Evolutionary conservation across 2,113 vertebrate species (phyloP).

Genomic region (Mus pahari): DNA sequence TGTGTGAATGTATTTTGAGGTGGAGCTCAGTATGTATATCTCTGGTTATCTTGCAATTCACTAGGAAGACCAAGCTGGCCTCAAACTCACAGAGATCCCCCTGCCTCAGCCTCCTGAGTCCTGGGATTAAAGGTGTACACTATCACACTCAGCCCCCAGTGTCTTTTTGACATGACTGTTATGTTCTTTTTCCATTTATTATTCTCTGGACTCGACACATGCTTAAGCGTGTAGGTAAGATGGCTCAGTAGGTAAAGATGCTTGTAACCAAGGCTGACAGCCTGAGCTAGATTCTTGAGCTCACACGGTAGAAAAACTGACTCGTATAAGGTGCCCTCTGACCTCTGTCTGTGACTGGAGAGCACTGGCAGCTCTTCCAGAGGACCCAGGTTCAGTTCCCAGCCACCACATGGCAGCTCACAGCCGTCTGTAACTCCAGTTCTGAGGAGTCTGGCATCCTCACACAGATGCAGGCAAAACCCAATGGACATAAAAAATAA

Average conservation of each 20-base stretch:
- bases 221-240: not conserved
- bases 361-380: not conserved
- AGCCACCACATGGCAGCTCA: not conserved
- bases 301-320: not conserved
- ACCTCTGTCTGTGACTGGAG: not conserved
- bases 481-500: not conserved
- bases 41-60: not conserved
- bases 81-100: not conserved
- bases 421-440: not conserved
- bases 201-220: not conserved
- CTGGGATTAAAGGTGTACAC: not conserved
- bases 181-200: not conserved
- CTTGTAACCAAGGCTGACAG: not conserved
- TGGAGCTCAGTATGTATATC: not conserved
- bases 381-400: too few relatives aligned
- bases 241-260: not conserved
- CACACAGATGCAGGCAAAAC: not conserved
- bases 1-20: not conserved
- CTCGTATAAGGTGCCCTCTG: not conserved
- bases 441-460: not conserved
- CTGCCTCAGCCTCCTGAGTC: not conserved
- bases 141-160: not conserved
- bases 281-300: not conserved
- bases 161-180: not conserved
- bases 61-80: not conserved